phyloP scores from a whole-genome alignment of 37 sponge, comb jelly and placozoan genomes.

The Beroe ovata region DNA sequence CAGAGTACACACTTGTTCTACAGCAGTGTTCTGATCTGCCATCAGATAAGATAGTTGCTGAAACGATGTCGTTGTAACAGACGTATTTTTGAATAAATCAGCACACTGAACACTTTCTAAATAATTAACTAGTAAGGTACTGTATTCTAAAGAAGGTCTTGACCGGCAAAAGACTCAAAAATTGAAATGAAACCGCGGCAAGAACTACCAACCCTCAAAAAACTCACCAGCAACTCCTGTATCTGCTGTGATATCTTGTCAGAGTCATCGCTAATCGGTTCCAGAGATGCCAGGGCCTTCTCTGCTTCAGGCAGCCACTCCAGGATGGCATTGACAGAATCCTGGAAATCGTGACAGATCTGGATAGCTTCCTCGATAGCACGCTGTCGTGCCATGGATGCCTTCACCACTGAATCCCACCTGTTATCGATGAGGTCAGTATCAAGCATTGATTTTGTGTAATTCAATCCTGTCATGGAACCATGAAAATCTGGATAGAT shows the following conservation, averaged over 20 bases:
- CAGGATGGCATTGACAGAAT: conserved; percentile 76
- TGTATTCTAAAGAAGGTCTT: too few relatives aligned
- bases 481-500: too few relatives aligned
- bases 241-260: conserved; percentile 76
- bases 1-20: conserved; percentile 62
- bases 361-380: conserved; percentile 72
- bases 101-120: too few relatives aligned
- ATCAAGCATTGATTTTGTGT: too few relatives aligned
- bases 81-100: too few relatives aligned
- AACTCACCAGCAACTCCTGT: conserved; percentile 66
- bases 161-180: too few relatives aligned
- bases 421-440: too few relatives aligned
- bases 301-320: conserved; percentile 85
- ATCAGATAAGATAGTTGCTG: conserved; percentile 43
- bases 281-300: conserved; percentile 70
- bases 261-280: conserved; percentile 76
- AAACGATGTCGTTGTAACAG: too few relatives aligned
- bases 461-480: too few relatives aligned
- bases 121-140: too few relatives aligned
- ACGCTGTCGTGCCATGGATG: conserved; percentile 47
- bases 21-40: conserved; percentile 65
- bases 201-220: neutral
- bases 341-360: conserved; percentile 71
- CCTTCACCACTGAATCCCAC: conserved; percentile 65
- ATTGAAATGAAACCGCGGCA: too few relatives aligned